Evolutionary conservation across 1,140 invertebrate genomes (phyloP).

Genomic region (Sminthurinus signatus): DNA sequence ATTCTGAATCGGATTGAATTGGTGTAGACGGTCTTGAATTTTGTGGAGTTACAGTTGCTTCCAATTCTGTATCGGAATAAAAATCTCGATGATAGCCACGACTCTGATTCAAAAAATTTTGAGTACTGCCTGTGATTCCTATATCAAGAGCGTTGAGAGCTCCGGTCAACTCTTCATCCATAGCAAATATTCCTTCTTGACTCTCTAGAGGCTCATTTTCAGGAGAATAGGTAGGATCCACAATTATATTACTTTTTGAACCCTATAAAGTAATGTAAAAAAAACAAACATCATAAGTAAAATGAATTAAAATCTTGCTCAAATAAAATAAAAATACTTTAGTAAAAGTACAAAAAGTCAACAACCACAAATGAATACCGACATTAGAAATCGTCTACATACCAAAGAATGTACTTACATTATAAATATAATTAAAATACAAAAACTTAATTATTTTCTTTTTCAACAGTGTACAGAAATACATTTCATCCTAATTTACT

Average conservation of each 20-base stretch:
- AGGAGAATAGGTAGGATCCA: conserved; percentile 5
- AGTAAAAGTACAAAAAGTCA: too few relatives aligned
- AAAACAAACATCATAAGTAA: neutral
- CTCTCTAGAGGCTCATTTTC: conserved; percentile 9
- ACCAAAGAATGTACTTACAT: too few relatives aligned
- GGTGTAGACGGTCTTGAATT: conserved; percentile 68
- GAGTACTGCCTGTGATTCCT: conserved; percentile 2
- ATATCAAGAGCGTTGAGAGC: conserved; percentile 4
- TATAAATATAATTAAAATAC: too few relatives aligned
- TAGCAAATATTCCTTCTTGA: conserved; percentile 35
- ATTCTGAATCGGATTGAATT: conserved; percentile 88
- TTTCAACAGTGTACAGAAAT: too few relatives aligned
- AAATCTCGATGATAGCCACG: conserved; percentile 41
- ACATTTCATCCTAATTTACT: too few relatives aligned
- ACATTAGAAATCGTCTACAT: too few relatives aligned
- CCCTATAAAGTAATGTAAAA: conserved; percentile 14
- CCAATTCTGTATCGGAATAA: conserved; percentile 40
- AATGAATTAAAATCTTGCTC: neutral
- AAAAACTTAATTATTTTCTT: too few relatives aligned
- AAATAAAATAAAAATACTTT: conserved; percentile 1
- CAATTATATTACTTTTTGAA: conserved; percentile 35
- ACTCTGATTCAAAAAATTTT: conserved; percentile 9
- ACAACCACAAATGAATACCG: too few relatives aligned
- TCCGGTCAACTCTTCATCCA: conserved; percentile 39
- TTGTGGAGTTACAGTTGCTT: conserved; percentile 50